These are phyloP conservation scores for Serrognathus titanus DNA, from an alignment of 2,888 invertebrate genomes.

Conservation along the genomic window DNA sequence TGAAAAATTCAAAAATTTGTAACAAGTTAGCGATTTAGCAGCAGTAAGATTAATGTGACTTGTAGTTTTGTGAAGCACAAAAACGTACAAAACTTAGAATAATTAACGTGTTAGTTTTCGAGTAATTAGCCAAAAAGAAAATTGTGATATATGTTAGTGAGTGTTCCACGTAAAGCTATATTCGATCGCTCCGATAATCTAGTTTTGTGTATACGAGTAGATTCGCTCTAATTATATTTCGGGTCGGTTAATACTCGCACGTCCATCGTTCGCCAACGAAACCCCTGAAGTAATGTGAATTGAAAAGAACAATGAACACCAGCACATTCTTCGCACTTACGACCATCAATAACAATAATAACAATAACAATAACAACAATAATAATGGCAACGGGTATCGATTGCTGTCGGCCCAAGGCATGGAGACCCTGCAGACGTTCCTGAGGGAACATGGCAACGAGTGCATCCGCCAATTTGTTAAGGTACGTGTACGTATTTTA, in stretches of 20 bases:
- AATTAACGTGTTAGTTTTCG: background rate
- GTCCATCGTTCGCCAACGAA: background rate
- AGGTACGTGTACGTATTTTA: constrained; percentile 49
- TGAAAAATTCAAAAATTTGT: no score
- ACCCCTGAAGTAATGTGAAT: constrained; percentile 15
- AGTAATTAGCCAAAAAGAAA: no score
- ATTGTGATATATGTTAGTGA: no score
- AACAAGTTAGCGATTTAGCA: no score
- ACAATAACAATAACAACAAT: constrained; percentile 33
- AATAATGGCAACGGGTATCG: constrained; percentile 54
- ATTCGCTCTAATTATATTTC: no score
- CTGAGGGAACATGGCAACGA: constrained; percentile 63
- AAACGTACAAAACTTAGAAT: background rate
- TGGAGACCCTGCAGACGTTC: constrained; percentile 61
- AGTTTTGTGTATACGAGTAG: background rate
- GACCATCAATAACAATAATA: constrained; percentile 34
- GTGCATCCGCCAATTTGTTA: constrained; percentile 63
- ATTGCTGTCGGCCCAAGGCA: constrained; percentile 57
- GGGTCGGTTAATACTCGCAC: no score
- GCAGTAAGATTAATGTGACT: no score
- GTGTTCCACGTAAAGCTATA: no score
- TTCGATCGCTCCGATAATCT: no score
- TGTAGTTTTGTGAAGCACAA: no score
- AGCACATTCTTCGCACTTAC: constrained; percentile 20
- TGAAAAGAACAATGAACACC: constrained; percentile 8